Percentiles rank a stretch among this genome's conserved stretches.
Conservation (phyloP, 2,113 vertebrate genomes). For the Catharus fuscescens region DNA sequence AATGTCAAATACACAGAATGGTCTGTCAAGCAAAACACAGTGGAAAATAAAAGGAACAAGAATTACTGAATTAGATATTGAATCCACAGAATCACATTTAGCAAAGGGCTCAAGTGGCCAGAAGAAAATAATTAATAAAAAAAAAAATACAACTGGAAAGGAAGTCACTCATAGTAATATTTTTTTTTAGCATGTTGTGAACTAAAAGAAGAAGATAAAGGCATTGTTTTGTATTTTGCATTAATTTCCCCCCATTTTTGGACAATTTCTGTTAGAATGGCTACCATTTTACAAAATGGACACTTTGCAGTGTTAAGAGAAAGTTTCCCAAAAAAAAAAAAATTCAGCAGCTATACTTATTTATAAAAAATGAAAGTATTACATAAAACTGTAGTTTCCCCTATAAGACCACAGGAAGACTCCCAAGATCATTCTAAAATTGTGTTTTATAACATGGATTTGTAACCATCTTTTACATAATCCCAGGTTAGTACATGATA, state of each 20-base stretch:
- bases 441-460: not conserved
- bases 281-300: not conserved
- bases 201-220: not conserved
- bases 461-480: constrained; percentile 3
- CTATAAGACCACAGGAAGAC: not conserved
- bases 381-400: not conserved
- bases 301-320: not conserved
- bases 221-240: not conserved
- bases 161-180: not conserved
- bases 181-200: not conserved
- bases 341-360: not conserved
- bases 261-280: not conserved
- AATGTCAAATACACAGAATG: not conserved
- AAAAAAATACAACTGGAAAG: not conserved
- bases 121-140: not conserved
- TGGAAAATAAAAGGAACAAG: not conserved
- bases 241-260: not conserved
- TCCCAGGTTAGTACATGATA: not conserved
- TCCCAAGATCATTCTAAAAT: not conserved
- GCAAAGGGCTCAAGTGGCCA: not conserved
- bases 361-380: not conserved
- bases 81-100: not conserved
- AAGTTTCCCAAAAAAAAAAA: not conserved
- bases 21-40: not conserved
- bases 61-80: not conserved